phyloP scores from a whole-genome alignment of 2,113 vertebrate species.

The Bos javanicus region DNA sequence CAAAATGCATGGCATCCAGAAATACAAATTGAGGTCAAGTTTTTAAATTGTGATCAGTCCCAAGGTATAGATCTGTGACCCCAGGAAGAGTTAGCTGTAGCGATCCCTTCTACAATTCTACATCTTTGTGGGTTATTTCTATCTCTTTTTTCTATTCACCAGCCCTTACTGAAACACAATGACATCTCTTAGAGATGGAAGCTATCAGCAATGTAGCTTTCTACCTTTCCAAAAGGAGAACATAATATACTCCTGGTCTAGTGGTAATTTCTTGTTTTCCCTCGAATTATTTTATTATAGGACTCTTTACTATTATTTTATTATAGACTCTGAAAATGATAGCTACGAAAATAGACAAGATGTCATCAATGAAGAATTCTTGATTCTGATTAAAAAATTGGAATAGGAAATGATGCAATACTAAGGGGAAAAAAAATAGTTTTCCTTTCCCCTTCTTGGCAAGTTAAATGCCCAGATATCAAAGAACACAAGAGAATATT shows the following conservation, averaged over 20 bases:
- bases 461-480: background rate
- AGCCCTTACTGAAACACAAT: background rate
- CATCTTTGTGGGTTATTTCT: background rate
- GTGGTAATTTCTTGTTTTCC: background rate
- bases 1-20: background rate
- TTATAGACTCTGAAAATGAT: background rate
- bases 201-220: background rate
- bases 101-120: background rate
- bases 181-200: background rate
- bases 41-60: background rate
- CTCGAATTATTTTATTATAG: background rate
- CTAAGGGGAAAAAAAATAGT: background rate
- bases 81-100: background rate
- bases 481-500: background rate
- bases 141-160: background rate
- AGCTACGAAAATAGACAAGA: background rate
- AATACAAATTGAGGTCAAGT: background rate
- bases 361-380: constrained; percentile 1
- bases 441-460: background rate
- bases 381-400: background rate
- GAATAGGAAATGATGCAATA: background rate
- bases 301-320: background rate
- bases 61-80: background rate
- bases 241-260: background rate
- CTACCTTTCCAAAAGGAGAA: background rate